Conservation (phyloP, 2,888 invertebrate species). For the Oligia strigilis region DNA sequence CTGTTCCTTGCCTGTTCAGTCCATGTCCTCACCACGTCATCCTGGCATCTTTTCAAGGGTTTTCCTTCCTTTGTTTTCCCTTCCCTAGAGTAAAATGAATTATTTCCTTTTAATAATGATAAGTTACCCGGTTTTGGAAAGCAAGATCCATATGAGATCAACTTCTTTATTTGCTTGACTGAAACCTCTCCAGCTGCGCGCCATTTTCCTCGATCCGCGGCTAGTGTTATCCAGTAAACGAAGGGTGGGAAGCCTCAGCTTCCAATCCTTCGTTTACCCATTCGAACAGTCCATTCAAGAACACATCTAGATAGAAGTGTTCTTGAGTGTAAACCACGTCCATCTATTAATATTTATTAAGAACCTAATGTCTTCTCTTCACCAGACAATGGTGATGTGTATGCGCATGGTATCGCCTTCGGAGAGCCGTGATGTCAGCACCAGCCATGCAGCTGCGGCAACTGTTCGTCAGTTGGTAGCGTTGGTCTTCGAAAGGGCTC, state of each 20-base stretch:
- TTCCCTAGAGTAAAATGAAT: not conserved
- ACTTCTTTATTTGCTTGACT: not conserved
- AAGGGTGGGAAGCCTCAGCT: no score
- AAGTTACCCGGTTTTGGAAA: not conserved
- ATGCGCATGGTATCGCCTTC: constrained; percentile 99
- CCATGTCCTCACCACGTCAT: not conserved
- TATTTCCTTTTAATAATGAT: not conserved
- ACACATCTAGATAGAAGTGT: not conserved
- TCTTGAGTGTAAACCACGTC: not conserved
- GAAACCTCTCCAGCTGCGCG: not conserved
- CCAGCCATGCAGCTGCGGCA: constrained; percentile 99
- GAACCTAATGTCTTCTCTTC: constrained; percentile 36
- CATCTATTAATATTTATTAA: not conserved
- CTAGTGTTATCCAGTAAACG: not conserved
- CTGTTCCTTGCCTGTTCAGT: not conserved
- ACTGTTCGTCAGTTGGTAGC: constrained; percentile 98
- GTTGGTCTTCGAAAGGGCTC: constrained; percentile 96
- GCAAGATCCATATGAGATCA: not conserved
- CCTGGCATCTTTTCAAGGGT: not conserved
- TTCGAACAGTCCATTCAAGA: not conserved
- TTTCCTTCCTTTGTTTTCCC: not conserved
- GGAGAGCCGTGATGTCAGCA: constrained; percentile 94
- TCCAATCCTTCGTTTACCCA: no score
- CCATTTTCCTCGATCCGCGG: not conserved
- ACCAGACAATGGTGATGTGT: constrained; percentile 97